Conservation (phyloP, 2,113 vertebrate genomes). For the Alethe castanea region DNA sequence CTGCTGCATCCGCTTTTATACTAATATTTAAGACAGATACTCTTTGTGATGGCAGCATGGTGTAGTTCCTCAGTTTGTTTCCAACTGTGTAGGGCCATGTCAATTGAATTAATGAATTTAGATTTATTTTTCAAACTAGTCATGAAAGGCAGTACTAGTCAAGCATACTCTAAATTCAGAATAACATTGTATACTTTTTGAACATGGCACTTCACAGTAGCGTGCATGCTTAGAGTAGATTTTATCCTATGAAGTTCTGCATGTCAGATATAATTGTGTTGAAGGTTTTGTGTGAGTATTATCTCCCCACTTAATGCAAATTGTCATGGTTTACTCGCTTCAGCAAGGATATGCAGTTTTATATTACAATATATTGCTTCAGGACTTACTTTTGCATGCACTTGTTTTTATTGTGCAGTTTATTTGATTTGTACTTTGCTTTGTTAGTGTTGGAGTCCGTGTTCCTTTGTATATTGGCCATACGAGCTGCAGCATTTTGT, state of each 20-base stretch:
- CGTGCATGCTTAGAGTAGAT: neutral
- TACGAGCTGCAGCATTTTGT: neutral
- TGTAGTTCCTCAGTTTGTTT: neutral
- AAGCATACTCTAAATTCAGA: neutral
- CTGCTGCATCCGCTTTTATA: constrained; percentile 30
- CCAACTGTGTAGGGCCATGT: neutral
- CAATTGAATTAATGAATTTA: neutral
- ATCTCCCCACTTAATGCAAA: neutral
- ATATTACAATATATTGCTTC: neutral
- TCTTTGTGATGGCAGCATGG: neutral
- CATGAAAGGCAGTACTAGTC: neutral
- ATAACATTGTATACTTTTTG: neutral
- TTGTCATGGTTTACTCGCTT: neutral
- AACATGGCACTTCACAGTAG: neutral
- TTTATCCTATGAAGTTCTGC: neutral
- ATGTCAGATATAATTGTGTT: neutral
- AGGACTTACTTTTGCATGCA: neutral
- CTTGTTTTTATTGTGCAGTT: neutral
- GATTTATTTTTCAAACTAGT: neutral
- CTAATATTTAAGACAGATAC: neutral
- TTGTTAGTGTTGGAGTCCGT: neutral
- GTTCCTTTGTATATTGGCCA: neutral
- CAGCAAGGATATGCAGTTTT: neutral
- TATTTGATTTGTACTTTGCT: neutral
- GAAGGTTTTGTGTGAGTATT: neutral